Conservation (phyloP, 1,140 invertebrate species). For the Saccostrea echinata region DNA sequence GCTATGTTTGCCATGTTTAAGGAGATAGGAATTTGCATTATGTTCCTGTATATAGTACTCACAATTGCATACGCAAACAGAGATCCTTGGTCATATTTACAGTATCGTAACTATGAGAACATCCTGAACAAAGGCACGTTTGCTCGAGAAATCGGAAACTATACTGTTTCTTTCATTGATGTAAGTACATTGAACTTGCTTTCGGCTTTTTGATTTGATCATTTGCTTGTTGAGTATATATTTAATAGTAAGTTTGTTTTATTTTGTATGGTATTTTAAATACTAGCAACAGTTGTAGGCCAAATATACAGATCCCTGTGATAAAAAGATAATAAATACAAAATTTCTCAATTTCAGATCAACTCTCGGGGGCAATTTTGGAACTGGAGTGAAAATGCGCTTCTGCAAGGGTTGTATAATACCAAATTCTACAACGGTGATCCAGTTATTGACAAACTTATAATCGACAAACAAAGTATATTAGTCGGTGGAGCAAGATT, state of each 20-base stretch:
- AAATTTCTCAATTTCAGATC: neutral
- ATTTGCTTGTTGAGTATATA: neutral
- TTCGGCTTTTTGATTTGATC: neutral
- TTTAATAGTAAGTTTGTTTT: too few relatives aligned
- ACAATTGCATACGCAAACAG: conserved; percentile 75
- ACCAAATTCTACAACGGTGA: conserved; percentile 61
- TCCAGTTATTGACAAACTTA: conserved; percentile 36
- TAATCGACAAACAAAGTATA: conserved; percentile 56
- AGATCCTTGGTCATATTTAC: conserved; percentile 70
- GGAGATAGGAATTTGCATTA: conserved; percentile 76
- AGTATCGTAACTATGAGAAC: conserved; percentile 53
- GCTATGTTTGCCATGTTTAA: conserved; percentile 70
- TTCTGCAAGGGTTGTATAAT: conserved; percentile 58
- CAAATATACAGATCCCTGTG: neutral
- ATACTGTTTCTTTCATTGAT: conserved; percentile 28
- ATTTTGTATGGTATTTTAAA: neutral
- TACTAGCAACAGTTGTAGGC: neutral
- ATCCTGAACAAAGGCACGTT: conserved; percentile 58
- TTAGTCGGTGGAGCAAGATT: conserved; percentile 61
- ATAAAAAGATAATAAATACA: neutral
- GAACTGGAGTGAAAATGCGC: conserved; percentile 63
- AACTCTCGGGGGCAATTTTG: conserved; percentile 53
- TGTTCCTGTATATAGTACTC: conserved; percentile 78
- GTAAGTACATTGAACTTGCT: neutral
- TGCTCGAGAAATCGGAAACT: conserved; percentile 6